Conservation (phyloP, 2,797 vertebrate genomes). For the Neosilurus mollespiculum region DNA sequence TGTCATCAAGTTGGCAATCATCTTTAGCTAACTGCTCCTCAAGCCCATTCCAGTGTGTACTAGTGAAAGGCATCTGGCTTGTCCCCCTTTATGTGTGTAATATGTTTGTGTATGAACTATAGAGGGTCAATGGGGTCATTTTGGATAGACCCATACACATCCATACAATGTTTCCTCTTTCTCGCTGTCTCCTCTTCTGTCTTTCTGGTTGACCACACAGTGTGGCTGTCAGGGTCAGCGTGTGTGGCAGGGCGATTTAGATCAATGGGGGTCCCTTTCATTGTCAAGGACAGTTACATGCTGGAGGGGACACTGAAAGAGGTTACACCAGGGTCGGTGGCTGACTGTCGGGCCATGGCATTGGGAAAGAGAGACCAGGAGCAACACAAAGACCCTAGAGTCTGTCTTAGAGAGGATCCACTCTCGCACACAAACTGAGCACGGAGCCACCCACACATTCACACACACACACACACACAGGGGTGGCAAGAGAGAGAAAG, state of each 20-base stretch:
- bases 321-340: slow-evolving; percentile 84
- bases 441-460: slow-evolving; percentile 12
- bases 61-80: slow-evolving; percentile 15
- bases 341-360: slow-evolving; percentile 74
- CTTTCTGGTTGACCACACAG: slow-evolving; percentile 69
- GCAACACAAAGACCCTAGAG: slow-evolving; percentile 58
- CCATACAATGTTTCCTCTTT: slow-evolving; percentile 58
- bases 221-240: slow-evolving; percentile 55
- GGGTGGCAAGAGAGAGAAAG: slow-evolving; percentile 20
- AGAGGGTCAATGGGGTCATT: slow-evolving; percentile 57
- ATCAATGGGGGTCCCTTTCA: slow-evolving; percentile 77
- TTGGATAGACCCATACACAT: slow-evolving; percentile 50
- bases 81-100: slow-evolving; percentile 24
- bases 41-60: slow-evolving; percentile 31
- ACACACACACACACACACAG: slow-evolving; percentile 27
- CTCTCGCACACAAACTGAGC: slow-evolving; percentile 28
- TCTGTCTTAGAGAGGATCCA: slow-evolving; percentile 41
- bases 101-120: slow-evolving; percentile 44
- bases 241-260: slow-evolving; percentile 71
- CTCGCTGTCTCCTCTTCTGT: slow-evolving; percentile 75
- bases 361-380: slow-evolving; percentile 65
- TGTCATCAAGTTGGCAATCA: slow-evolving; percentile 89
- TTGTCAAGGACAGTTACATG: slow-evolving; percentile 92
- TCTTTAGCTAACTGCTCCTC: slow-evolving; percentile 69
- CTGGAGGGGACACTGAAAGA: slow-evolving; percentile 84